phyloP scores from a whole-genome alignment of 2,797 vertebrate species.

The Halcyon chelicuti region DNA sequence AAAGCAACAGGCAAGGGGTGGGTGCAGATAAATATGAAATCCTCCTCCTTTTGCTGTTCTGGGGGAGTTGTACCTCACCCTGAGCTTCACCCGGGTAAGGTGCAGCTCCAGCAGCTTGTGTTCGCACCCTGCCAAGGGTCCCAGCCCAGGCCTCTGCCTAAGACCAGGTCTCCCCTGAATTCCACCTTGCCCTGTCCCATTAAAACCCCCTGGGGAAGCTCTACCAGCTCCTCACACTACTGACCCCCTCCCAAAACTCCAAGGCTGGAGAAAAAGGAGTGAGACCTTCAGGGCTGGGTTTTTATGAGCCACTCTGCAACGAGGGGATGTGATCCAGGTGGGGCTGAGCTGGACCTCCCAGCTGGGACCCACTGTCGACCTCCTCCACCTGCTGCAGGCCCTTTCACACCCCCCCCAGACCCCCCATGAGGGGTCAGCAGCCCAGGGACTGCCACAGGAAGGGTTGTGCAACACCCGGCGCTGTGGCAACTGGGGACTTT shows the following conservation, averaged over 20 bases:
- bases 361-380: not conserved
- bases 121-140: accelerated
- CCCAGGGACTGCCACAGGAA: too few relatives aligned
- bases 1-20: not conserved
- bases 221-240: not conserved
- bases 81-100: not conserved
- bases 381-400: not conserved
- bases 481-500: accelerated
- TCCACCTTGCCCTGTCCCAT: too few relatives aligned
- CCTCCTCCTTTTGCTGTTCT: too few relatives aligned
- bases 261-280: accelerated
- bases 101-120: accelerated
- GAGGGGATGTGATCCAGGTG: not conserved
- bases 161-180: accelerated
- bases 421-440: accelerated
- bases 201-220: not conserved
- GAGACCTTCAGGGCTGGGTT: accelerated
- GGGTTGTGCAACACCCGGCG: accelerated
- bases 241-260: not conserved
- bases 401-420: not conserved
- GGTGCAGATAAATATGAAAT: not conserved
- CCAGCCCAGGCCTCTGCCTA: too few relatives aligned
- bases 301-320: accelerated
- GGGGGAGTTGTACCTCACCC: too few relatives aligned
- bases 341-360: not conserved